These are phyloP conservation scores for Holacanthella duospinosa DNA, from an alignment of 2,888 invertebrate species.

Conservation along the genomic window DNA sequence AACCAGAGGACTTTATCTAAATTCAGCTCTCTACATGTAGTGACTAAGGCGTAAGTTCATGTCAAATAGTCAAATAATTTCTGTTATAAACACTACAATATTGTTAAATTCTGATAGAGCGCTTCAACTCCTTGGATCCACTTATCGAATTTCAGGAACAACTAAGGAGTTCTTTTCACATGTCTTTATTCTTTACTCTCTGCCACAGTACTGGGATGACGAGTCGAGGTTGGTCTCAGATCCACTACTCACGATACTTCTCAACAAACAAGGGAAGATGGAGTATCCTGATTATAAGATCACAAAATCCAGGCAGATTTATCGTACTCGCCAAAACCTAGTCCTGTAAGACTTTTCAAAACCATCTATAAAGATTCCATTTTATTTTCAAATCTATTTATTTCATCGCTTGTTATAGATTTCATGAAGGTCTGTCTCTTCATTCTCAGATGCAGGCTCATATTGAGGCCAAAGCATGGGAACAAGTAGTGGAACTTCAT, in stretches of 20 bases:
- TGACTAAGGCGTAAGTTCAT: slow-evolving; percentile 33
- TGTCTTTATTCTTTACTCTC: slow-evolving; percentile 43
- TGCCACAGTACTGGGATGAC: slow-evolving; percentile 40
- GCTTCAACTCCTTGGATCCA: slow-evolving; percentile 39
- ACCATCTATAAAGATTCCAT: too few species aligned
- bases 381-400: too few species aligned
- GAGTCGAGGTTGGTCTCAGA: slow-evolving; percentile 34
- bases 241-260: slow-evolving; percentile 41
- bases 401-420: slow-evolving; percentile 18
- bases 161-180: slow-evolving; percentile 43
- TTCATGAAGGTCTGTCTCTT: slow-evolving; percentile 27
- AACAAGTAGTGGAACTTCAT: slow-evolving; percentile 18
- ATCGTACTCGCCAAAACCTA: slow-evolving; percentile 41
- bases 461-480: slow-evolving; percentile 27
- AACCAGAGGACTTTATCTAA: slow-evolving; percentile 29
- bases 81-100: slow-evolving; percentile 3
- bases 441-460: slow-evolving; percentile 20
- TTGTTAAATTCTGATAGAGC: too few species aligned
- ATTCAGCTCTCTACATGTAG: neutral
- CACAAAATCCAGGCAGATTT: slow-evolving; percentile 41
- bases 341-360: slow-evolving; percentile 42
- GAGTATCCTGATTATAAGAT: slow-evolving; percentile 43
- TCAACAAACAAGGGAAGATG: slow-evolving; percentile 43
- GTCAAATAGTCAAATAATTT: too few species aligned
- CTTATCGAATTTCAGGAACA: slow-evolving; percentile 40